Evolutionary conservation across 2,888 invertebrate genomes (phyloP).

Genomic region (Pachymerium ferrugineum): DNA sequence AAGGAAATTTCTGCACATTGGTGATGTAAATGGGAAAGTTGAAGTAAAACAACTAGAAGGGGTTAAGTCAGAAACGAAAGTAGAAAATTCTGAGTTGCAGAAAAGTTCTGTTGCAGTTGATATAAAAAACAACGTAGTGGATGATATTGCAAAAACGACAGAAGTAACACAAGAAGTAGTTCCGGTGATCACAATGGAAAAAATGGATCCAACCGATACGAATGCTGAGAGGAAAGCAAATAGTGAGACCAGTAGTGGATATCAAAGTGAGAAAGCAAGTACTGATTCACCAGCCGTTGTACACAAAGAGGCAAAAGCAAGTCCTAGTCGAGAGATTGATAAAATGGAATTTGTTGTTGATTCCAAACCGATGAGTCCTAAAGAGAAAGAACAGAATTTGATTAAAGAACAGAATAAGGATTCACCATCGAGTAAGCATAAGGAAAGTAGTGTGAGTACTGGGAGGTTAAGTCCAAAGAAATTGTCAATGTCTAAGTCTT

Average conservation of each 20-base stretch:
- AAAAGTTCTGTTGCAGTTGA: background rate
- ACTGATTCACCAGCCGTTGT: slow-evolving; percentile 28
- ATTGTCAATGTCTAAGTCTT: background rate
- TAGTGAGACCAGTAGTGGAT: slow-evolving; percentile 33
- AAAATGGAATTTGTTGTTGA: background rate
- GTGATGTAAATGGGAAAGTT: too few relatives aligned
- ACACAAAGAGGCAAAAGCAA: slow-evolving; percentile 28
- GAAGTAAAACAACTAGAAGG: too few relatives aligned
- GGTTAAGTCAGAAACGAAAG: background rate
- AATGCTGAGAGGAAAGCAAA: slow-evolving; percentile 27
- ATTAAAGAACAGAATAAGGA: background rate
- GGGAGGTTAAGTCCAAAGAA: slow-evolving; percentile 1
- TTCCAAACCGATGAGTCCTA: background rate
- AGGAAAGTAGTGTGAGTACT: background rate
- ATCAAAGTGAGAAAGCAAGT: slow-evolving; percentile 32
- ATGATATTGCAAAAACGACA: background rate
- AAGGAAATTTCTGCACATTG: background rate
- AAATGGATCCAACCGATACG: slow-evolving; percentile 5
- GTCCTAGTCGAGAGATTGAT: background rate
- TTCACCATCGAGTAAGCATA: slow-evolving; percentile 23
- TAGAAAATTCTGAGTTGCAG: too few relatives aligned
- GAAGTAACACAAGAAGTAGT: background rate
- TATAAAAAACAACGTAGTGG: background rate
- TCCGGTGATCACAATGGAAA: slow-evolving; percentile 3
- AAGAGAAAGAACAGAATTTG: slow-evolving; percentile 22